These are phyloP conservation scores for Falco naumanni DNA, from an alignment of 2,797 vertebrate species.

Conservation along the genomic window DNA sequence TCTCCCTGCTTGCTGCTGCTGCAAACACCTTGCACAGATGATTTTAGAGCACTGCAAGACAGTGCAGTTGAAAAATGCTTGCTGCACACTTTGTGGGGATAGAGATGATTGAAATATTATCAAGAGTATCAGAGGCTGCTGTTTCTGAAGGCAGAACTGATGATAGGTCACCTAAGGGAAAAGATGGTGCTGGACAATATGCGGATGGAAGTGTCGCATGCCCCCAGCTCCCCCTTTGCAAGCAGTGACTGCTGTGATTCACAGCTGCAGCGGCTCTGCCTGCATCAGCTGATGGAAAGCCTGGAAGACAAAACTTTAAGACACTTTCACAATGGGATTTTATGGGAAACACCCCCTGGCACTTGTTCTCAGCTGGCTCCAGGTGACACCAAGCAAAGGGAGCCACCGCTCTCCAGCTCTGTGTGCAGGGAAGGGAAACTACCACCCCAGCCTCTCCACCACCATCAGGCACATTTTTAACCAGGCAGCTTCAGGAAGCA, in stretches of 20 bases:
- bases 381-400: background rate
- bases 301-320: background rate
- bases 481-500: background rate
- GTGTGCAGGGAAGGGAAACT: background rate
- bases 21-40: background rate
- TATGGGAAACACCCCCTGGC: fast-evolving
- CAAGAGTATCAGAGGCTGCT: background rate
- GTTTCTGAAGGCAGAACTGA: background rate
- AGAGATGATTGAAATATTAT: background rate
- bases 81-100: background rate
- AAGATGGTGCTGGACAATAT: background rate
- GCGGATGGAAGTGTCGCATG: background rate
- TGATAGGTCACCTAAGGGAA: background rate
- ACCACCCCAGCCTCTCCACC: background rate
- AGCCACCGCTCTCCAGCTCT: background rate
- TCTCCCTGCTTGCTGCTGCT: background rate
- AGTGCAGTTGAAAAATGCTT: background rate
- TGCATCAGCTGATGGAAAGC: background rate
- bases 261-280: background rate
- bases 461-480: background rate
- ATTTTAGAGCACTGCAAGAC: background rate
- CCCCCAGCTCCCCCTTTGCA: background rate
- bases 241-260: background rate
- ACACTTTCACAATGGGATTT: fast-evolving
- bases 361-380: fast-evolving